These are phyloP conservation scores for Lithophane socia DNA, from an alignment of 2,888 invertebrate genomes.

Conservation along the genomic window DNA sequence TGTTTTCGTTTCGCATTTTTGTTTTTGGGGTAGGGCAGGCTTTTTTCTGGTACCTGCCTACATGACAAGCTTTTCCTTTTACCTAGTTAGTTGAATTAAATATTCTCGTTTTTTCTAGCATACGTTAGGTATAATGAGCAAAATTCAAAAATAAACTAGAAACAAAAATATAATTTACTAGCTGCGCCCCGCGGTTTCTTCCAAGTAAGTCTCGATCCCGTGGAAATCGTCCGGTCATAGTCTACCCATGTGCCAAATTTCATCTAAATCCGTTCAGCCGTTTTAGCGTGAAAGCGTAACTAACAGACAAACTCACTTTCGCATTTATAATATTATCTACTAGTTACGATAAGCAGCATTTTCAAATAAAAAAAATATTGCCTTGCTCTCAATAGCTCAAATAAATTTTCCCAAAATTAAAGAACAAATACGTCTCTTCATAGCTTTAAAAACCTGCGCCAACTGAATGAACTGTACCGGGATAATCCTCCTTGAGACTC, in stretches of 20 bases:
- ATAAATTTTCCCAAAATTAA: background rate
- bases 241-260: too few species aligned
- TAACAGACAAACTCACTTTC: too few species aligned
- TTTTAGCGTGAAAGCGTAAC: too few species aligned
- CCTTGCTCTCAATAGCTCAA: background rate
- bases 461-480: constrained; percentile 37
- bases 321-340: too few species aligned
- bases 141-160: too few species aligned
- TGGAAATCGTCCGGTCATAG: too few species aligned
- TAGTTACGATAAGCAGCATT: too few species aligned
- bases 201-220: too few species aligned
- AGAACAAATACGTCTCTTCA: background rate
- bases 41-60: background rate
- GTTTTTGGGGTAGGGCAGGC: background rate
- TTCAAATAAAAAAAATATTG: background rate
- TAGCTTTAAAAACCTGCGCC: constrained; percentile 27
- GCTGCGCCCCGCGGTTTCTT: too few species aligned
- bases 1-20: constrained; percentile 30
- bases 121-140: too few species aligned
- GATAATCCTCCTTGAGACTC: constrained; percentile 47
- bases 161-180: too few species aligned
- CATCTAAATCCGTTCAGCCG: too few species aligned
- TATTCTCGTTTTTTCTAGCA: background rate
- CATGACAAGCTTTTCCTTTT: background rate
- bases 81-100: background rate